Evolutionary conservation across 2,888 invertebrate genomes (phyloP).

Genomic region (Choreutis nemorana): DNA sequence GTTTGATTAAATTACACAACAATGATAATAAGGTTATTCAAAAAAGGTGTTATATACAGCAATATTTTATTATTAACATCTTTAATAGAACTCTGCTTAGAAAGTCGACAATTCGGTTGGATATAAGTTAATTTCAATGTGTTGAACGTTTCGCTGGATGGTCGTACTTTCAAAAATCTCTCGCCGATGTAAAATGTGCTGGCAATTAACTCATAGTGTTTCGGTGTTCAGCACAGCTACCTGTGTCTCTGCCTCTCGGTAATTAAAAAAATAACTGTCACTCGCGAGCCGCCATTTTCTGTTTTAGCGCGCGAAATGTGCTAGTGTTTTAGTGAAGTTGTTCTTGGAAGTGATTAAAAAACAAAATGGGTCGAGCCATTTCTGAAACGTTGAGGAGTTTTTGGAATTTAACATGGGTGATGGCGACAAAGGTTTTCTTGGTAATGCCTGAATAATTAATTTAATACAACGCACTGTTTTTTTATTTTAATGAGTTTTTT

Average conservation of each 20-base stretch:
- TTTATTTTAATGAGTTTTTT: too few species aligned
- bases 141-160: constrained; percentile 43
- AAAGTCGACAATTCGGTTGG: constrained; percentile 20
- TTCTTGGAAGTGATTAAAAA: too few species aligned
- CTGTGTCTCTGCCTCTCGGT: constrained; percentile 13
- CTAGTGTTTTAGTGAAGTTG: too few species aligned
- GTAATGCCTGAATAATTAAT: too few species aligned
- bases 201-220: constrained; percentile 31
- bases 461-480: too few species aligned
- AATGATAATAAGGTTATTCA: too few species aligned
- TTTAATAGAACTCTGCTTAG: too few species aligned
- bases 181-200: constrained; percentile 24
- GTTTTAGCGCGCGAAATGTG: constrained; percentile 1
- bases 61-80: constrained; percentile 8
- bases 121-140: constrained; percentile 20
- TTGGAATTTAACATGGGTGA: constrained; percentile 52
- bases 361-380: constrained; percentile 30
- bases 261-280: constrained; percentile 11
- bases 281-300: background rate
- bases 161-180: constrained; percentile 57
- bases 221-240: constrained; percentile 19
- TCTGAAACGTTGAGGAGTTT: constrained; percentile 31
- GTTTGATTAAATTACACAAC: too few species aligned
- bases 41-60: constrained; percentile 6
- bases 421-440: constrained; percentile 50